These are phyloP conservation scores for Zenarchopterus dispar DNA, from an alignment of 2,797 vertebrate species.

Conservation along the genomic window DNA sequence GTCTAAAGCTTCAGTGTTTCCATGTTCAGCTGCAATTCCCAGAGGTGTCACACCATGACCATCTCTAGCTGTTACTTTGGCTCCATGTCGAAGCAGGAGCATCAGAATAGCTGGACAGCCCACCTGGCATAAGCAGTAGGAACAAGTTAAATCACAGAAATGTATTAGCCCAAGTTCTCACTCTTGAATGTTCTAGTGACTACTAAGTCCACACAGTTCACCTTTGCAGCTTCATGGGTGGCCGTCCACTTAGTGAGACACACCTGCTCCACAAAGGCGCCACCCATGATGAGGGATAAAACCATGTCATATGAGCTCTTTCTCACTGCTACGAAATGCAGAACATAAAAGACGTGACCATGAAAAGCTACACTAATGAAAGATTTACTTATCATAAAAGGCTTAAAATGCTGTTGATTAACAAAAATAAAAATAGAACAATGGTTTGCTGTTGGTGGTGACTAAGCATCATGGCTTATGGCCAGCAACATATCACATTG, in stretches of 20 bases:
- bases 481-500: neutral
- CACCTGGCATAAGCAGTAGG: conserved; percentile 40
- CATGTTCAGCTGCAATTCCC: conserved; percentile 84
- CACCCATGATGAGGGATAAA: conserved; percentile 82
- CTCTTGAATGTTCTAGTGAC: no score
- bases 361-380: neutral
- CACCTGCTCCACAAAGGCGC: conserved; percentile 86
- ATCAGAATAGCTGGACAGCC: conserved; percentile 81
- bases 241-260: conserved; percentile 86
- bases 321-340: conserved; percentile 76
- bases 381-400: neutral
- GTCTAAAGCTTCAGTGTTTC: conserved; percentile 84
- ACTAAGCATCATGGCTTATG: neutral
- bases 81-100: conserved; percentile 85
- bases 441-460: neutral
- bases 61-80: conserved; percentile 77
- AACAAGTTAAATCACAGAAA: neutral
- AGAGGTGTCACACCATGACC: conserved; percentile 87
- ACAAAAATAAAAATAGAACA: no score
- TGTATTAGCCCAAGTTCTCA: no score
- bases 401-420: neutral
- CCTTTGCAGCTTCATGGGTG: conserved; percentile 90
- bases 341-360: neutral
- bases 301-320: conserved; percentile 83
- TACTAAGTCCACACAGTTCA: conserved; percentile 16